Conservation (phyloP, 2,888 invertebrate species). For the Rotaria socialis region DNA sequence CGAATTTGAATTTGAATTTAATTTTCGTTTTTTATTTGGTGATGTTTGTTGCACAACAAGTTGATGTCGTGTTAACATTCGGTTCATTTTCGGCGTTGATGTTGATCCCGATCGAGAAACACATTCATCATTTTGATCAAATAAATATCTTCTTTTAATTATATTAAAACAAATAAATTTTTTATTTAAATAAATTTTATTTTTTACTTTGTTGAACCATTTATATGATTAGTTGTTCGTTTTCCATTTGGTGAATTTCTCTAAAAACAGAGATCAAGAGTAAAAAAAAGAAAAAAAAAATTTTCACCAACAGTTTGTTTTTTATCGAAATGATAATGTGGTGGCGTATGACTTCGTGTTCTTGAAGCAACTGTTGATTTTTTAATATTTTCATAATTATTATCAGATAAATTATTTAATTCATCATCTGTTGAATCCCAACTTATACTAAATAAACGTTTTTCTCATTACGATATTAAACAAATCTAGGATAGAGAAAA, state of each 20-base stretch:
- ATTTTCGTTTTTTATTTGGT: neutral
- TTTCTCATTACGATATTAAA: too few relatives aligned
- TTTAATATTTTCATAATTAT: neutral
- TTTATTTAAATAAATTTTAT: neutral
- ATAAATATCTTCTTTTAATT: neutral
- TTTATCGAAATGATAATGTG: neutral
- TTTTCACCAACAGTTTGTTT: neutral
- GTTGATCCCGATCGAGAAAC: neutral
- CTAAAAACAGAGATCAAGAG: neutral
- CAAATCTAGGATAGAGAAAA: too few relatives aligned
- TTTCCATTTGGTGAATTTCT: neutral
- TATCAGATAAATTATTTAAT: neutral
- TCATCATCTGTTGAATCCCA: constrained; percentile 3
- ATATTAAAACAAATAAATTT: neutral
- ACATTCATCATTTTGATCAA: neutral
- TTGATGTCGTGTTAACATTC: constrained; percentile 15
- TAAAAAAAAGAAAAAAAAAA: neutral
- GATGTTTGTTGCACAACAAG: constrained; percentile 9
- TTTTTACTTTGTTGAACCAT: neutral
- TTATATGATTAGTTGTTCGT: neutral
- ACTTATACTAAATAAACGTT: neutral
- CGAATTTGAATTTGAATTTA: neutral
- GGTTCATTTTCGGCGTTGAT: neutral
- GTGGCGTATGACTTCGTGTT: constrained; percentile 19
- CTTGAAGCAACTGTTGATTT: neutral